phyloP scores from a whole-genome alignment of 2,888 invertebrate genomes.

The Drosophila nr. medialis region DNA sequence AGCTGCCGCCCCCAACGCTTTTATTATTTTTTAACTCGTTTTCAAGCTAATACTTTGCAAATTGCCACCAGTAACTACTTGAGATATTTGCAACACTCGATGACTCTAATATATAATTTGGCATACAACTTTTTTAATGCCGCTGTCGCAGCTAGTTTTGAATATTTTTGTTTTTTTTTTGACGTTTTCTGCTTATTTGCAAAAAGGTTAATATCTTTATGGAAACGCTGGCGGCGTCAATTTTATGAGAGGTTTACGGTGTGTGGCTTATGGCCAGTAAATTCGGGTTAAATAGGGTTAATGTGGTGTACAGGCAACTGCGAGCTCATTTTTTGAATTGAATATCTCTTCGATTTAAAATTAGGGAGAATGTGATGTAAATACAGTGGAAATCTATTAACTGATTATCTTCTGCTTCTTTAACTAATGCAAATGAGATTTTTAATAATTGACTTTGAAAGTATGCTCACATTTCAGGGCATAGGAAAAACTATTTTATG shows the following conservation, averaged over 20 bases:
- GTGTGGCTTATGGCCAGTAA: slow-evolving; percentile 48
- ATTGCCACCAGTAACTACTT: slow-evolving; percentile 57
- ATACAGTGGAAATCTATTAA: not conserved
- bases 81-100: slow-evolving; percentile 56
- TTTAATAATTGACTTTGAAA: not conserved
- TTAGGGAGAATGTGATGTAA: not conserved
- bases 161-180: slow-evolving; percentile 11
- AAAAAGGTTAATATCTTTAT: slow-evolving; percentile 70
- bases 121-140: slow-evolving; percentile 24
- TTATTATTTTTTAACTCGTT: slow-evolving; percentile 44
- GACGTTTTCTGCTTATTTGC: slow-evolving; percentile 30
- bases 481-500: not conserved
- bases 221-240: slow-evolving; percentile 37
- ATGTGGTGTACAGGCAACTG: slow-evolving; percentile 41
- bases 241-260: slow-evolving; percentile 43
- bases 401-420: not conserved
- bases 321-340: not conserved
- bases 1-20: slow-evolving; percentile 26
- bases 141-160: slow-evolving; percentile 7
- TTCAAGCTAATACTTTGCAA: slow-evolving; percentile 43
- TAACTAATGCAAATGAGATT: not conserved
- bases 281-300: slow-evolving; percentile 69
- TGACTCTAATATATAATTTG: slow-evolving; percentile 63
- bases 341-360: not conserved
- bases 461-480: not conserved